Conservation (phyloP, 2,113 vertebrate species). For the Callopanchax toddi region DNA sequence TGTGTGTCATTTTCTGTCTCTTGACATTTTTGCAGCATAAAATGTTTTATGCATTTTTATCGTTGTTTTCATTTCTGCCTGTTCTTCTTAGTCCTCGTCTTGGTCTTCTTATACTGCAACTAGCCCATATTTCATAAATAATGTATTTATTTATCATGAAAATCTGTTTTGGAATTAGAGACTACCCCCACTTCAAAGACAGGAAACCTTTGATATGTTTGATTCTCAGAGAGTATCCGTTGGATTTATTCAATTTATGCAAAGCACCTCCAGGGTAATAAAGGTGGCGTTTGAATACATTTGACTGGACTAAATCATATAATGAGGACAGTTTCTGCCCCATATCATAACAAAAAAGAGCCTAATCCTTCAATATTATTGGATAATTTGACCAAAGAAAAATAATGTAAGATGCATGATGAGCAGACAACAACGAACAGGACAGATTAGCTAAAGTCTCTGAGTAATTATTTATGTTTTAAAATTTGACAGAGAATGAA, state of each 20-base stretch:
- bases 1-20: constrained; percentile 76
- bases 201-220: constrained; percentile 86
- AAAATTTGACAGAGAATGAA: constrained; percentile 41
- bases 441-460: constrained; percentile 65
- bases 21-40: constrained; percentile 79
- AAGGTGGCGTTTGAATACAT: constrained; percentile 85
- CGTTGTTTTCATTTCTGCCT: constrained; percentile 71
- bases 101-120: constrained; percentile 62
- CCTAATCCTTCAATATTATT: constrained; percentile 74
- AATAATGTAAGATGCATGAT: constrained; percentile 60
- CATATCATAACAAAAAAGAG: constrained; percentile 70
- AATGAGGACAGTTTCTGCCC: constrained; percentile 79
- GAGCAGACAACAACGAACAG: constrained; percentile 66
- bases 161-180: constrained; percentile 86
- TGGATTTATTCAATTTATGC: constrained; percentile 86
- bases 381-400: constrained; percentile 70
- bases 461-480: constrained; percentile 54
- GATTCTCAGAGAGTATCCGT: constrained; percentile 78
- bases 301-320: constrained; percentile 82
- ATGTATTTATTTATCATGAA: constrained; percentile 86
- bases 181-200: constrained; percentile 84
- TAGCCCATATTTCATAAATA: constrained; percentile 80
- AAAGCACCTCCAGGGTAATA: constrained; percentile 83
- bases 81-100: constrained; percentile 60
- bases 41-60: constrained; percentile 83